Base-by-base conservation (phyloP, 2,113 vertebrate genomes). In the Odontesthes bonariensis region DNA sequence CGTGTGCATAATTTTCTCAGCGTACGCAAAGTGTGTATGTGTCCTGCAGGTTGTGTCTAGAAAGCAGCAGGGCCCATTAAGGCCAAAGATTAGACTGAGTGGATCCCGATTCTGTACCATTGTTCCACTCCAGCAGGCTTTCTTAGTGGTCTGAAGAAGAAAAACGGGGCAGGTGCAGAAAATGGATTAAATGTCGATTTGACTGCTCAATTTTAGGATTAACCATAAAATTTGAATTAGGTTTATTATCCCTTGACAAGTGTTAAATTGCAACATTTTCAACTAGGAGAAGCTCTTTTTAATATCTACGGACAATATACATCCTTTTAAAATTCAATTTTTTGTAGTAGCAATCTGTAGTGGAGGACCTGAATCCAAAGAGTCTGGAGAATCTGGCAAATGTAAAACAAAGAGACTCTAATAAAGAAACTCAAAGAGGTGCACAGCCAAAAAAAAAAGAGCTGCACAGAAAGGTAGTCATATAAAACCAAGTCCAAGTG, bases 11-110 rank as follows among this genome's bases (percentile, higher is more conserved):
- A 31, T 73, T 64, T 72, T 23, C 31, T 75, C 22, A 35, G 46
- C 72, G 52, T 55, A 31, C 22, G 42, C 46, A 67, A 51, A 69
- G 44, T 60, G 74, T 31, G 51, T 79, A 62, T 57, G 79, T 51
- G 59, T 71, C 46, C 77, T 56, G 66, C 59, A 75, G 82, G 80
- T 76, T 66, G 87, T 87, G 84, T 88, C 80, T 67, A 73, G 79
- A 66, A 56, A 75, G 80, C 85, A 85, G 76, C 79, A 73, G 69
- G 55, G 62, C 52, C 85, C 89, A 90, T 90, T 89, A 91, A 75
- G 69, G 68, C 75, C 33, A 47, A 69, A 89, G 85, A 91, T 91
- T 86, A 86, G 80, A 87, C 71, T 89, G 83, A 90, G 85, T 90
- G 88, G 78, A 79, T 91, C 85, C 89, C 86, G 88, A 88, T 84